Percentiles rank a stretch among this genome's conserved stretches.
phyloP scores from a whole-genome alignment of 2,888 invertebrate species.

The Mythimna vitellina region DNA sequence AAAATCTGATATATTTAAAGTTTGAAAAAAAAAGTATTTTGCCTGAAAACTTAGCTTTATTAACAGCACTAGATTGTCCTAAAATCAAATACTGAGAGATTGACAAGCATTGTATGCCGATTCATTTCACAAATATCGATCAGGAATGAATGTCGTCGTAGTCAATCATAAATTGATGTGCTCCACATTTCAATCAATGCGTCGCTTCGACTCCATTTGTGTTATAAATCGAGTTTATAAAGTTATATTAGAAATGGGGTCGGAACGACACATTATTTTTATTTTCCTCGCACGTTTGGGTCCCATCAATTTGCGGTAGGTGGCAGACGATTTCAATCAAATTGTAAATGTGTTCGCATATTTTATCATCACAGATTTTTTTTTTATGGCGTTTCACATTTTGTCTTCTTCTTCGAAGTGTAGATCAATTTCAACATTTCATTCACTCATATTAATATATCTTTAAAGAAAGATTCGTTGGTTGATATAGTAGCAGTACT shows the following conservation, averaged over 20 bases:
- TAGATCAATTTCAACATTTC: neutral
- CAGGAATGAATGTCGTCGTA: slow-evolving; percentile 36
- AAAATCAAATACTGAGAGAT: neutral
- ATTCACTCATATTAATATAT: neutral
- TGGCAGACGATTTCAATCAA: slow-evolving; percentile 65
- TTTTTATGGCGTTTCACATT: slow-evolving; percentile 12
- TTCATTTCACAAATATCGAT: slow-evolving; percentile 28
- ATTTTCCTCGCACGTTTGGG: slow-evolving; percentile 64
- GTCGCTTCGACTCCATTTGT: slow-evolving; percentile 57
- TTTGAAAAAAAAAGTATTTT: neutral
- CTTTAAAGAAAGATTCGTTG: too few relatives aligned
- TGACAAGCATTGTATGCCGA: slow-evolving; percentile 6
- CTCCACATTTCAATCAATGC: slow-evolving; percentile 64
- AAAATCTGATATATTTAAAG: slow-evolving; percentile 5
- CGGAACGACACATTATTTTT: slow-evolving; percentile 60
- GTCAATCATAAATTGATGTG: slow-evolving; percentile 51
- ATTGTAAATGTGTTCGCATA: slow-evolving; percentile 58
- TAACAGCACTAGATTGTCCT: neutral
- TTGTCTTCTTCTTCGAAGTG: slow-evolving; percentile 1
- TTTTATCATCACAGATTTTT: slow-evolving; percentile 33
- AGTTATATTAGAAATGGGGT: slow-evolving; percentile 66
- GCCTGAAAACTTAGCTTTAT: neutral
- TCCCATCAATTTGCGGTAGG: slow-evolving; percentile 59
- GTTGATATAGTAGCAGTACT: neutral
- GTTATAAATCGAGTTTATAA: slow-evolving; percentile 65